Conservation (phyloP, 2,113 vertebrate species). For the Chloropsis hardwickii region DNA sequence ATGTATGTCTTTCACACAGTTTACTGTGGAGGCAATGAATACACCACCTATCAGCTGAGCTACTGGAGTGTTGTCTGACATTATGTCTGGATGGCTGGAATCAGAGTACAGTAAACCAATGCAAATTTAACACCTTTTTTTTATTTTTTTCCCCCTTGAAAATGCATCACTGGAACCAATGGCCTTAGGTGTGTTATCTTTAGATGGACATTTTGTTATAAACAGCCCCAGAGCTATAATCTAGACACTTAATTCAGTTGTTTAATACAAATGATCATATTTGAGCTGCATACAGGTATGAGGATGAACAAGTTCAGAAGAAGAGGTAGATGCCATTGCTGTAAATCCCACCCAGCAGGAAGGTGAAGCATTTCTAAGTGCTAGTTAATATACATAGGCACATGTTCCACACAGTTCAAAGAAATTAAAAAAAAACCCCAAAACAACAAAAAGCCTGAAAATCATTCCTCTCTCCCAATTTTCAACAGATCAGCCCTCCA, state of each 20-base stretch:
- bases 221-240: background rate
- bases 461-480: background rate
- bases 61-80: background rate
- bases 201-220: background rate
- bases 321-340: background rate
- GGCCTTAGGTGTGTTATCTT: background rate
- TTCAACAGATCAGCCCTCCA: background rate
- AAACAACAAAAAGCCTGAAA: background rate
- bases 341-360: background rate
- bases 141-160: background rate
- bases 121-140: background rate
- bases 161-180: background rate
- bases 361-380: background rate
- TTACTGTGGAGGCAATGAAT: background rate
- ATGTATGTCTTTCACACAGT: background rate
- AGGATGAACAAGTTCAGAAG: background rate
- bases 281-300: background rate
- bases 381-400: background rate
- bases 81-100: background rate
- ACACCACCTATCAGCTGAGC: background rate
- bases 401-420: background rate
- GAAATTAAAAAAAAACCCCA: background rate
- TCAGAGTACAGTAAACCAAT: background rate
- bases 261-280: background rate
- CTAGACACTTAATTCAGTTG: background rate